A percentile compares a stretch with the other conserved stretches of the same genome.
Conservation (phyloP, 2,113 vertebrate genomes). For the Muntiacus muntjak region DNA sequence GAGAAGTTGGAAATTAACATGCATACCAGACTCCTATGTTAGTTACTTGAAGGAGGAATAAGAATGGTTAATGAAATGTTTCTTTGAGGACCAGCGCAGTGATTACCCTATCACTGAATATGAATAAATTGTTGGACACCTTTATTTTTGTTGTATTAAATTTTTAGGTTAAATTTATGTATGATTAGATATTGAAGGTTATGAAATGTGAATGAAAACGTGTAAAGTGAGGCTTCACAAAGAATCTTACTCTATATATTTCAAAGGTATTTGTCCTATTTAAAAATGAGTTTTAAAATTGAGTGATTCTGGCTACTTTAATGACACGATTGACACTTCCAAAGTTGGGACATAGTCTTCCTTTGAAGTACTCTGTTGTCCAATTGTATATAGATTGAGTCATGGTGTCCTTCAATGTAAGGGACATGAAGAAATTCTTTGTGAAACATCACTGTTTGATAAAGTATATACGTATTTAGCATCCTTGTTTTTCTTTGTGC, state of each 20-base stretch:
- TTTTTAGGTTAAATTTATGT: constrained; percentile 79
- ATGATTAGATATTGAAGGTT: constrained; percentile 81
- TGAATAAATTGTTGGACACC: constrained; percentile 65
- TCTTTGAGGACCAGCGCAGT: constrained; percentile 78
- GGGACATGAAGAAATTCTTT: constrained; percentile 84
- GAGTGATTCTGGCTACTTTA: constrained; percentile 30
- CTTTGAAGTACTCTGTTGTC: constrained; percentile 32
- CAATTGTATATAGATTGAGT: constrained; percentile 35
- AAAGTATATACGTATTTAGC: constrained; percentile 96
- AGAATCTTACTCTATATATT: constrained; percentile 73
- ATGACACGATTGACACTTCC: background rate
- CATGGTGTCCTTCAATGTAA: background rate
- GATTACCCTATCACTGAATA: constrained; percentile 69
- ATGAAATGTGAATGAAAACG: constrained; percentile 81
- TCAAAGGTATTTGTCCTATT: constrained; percentile 18
- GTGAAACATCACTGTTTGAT: constrained; percentile 91
- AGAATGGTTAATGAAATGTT: constrained; percentile 66
- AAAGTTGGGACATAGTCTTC: constrained; percentile 21
- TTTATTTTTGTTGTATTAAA: constrained; percentile 79
- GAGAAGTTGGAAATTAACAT: constrained; percentile 67
- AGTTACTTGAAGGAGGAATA: constrained; percentile 66
- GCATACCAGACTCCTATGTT: constrained; percentile 57
- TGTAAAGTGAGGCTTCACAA: constrained; percentile 97
- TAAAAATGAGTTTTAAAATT: constrained; percentile 4
- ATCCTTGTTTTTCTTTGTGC: constrained; percentile 99